phyloP scores from a whole-genome alignment of 2,113 vertebrate genomes.

The Nothobranchius furzeri region DNA sequence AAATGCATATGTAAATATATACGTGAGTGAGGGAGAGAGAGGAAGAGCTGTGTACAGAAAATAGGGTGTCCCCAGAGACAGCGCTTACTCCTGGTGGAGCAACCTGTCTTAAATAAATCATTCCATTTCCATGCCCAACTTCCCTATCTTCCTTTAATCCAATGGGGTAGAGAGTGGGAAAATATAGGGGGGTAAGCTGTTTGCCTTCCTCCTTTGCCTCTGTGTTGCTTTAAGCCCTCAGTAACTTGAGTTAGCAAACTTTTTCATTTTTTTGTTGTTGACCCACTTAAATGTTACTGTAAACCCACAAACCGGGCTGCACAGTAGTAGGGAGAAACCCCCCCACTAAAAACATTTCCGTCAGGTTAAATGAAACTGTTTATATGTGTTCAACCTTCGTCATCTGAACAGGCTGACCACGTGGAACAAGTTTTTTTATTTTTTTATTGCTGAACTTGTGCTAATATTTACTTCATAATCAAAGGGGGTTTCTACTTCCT shows the following conservation, averaged over 20 bases:
- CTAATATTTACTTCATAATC: background rate
- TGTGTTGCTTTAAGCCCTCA: constrained; percentile 73
- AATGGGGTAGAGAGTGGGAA: constrained; percentile 69
- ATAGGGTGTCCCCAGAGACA: constrained; percentile 63
- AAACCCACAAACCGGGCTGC: constrained; percentile 63
- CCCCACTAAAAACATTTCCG: constrained; percentile 1
- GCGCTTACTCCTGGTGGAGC: constrained; percentile 61
- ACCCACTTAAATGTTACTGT: constrained; percentile 72
- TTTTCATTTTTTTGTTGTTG: constrained; percentile 50
- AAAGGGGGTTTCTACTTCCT: background rate
- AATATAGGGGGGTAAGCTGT: constrained; percentile 72
- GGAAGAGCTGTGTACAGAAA: constrained; percentile 49
- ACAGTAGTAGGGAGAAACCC: constrained; percentile 42
- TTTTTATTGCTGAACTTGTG: background rate
- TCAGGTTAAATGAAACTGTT: constrained; percentile 17
- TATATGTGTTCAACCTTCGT: background rate
- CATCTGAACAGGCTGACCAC: background rate
- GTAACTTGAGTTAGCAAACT: constrained; percentile 68
- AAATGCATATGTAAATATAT: constrained; percentile 46
- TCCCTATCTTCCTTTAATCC: constrained; percentile 73
- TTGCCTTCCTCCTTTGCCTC: constrained; percentile 69
- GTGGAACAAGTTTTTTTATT: background rate
- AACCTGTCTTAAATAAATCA: constrained; percentile 78
- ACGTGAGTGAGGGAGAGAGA: constrained; percentile 31
- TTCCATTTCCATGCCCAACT: constrained; percentile 72